Percentiles rank a stretch among this genome's conserved stretches.
These are phyloP conservation scores for Germaria angustata DNA, from an alignment of 2,888 invertebrate genomes.

Conservation along the genomic window DNA sequence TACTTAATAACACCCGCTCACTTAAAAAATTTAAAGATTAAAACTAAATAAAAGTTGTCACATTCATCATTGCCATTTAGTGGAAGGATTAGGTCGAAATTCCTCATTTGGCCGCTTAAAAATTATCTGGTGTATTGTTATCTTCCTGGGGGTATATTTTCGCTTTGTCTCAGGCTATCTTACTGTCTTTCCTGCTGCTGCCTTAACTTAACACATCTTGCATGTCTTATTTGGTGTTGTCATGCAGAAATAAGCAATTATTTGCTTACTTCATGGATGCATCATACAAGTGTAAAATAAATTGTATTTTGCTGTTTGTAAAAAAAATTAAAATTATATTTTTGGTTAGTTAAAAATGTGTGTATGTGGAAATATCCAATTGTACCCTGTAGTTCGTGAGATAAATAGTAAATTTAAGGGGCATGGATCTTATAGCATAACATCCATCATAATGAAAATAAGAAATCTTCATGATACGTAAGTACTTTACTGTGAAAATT, in stretches of 20 bases:
- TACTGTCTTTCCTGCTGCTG: conserved; percentile 11
- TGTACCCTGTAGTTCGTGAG: not conserved
- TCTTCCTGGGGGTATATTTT: not conserved
- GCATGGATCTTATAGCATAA: too few relatives aligned
- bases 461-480: too few relatives aligned
- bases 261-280: conserved; percentile 56
- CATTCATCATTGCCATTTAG: too few relatives aligned
- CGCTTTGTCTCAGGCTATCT: conserved; percentile 3
- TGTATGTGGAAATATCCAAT: not conserved
- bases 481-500: too few relatives aligned
- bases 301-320: conserved; percentile 18
- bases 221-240: conserved; percentile 53
- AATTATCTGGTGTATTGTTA: not conserved
- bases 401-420: too few relatives aligned
- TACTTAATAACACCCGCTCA: too few relatives aligned
- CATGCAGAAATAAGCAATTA: conserved; percentile 67
- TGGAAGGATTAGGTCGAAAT: too few relatives aligned
- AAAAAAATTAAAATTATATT: conserved; percentile 24
- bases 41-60: too few relatives aligned
- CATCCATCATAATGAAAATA: too few relatives aligned
- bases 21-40: too few relatives aligned
- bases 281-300: conserved; percentile 32
- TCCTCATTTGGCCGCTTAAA: not conserved
- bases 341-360: not conserved
- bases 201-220: conserved; percentile 11